These are phyloP conservation scores for Cyclophora albipunctata DNA, from an alignment of 2,888 invertebrate species.

Conservation along the genomic window DNA sequence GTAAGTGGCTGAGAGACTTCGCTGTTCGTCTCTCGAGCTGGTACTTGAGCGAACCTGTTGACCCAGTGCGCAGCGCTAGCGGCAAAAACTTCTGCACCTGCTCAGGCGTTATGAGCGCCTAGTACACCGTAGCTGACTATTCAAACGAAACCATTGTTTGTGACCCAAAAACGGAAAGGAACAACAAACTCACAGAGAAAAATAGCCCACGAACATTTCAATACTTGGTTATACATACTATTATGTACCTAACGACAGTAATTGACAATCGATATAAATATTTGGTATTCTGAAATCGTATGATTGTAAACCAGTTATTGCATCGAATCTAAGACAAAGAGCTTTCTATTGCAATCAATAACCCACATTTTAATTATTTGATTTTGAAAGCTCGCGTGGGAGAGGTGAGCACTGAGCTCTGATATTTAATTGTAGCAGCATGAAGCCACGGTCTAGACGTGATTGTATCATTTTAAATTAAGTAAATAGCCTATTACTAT, in stretches of 20 bases:
- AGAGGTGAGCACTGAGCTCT: slow-evolving; percentile 23
- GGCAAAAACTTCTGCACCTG: slow-evolving; percentile 56
- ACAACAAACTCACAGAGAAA: slow-evolving; percentile 1
- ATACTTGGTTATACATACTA: slow-evolving; percentile 5
- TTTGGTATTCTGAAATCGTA: no score
- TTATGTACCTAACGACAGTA: slow-evolving; percentile 2
- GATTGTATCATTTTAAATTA: no score
- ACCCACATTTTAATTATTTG: slow-evolving; percentile 22
- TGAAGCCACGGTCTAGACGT: slow-evolving; percentile 14
- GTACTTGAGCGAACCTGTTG: slow-evolving; percentile 61
- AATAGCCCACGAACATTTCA: slow-evolving; percentile 22
- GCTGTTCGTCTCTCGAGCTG: slow-evolving; percentile 38
- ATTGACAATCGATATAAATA: background rate
- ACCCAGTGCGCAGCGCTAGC: slow-evolving; percentile 58
- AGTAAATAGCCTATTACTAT: no score
- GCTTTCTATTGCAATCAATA: slow-evolving; percentile 28
- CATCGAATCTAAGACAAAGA: slow-evolving; percentile 25
- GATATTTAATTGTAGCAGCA: slow-evolving; percentile 13
- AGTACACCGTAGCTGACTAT: slow-evolving; percentile 33
- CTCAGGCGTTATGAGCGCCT: slow-evolving; percentile 35
- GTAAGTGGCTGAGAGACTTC: slow-evolving; percentile 59
- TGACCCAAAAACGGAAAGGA: slow-evolving; percentile 33
- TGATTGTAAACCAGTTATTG: slow-evolving; percentile 11
- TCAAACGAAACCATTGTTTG: slow-evolving; percentile 42
- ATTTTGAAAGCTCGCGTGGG: slow-evolving; percentile 27